Evolutionary conservation across 2,888 invertebrate species (phyloP).

Genomic region (Odontocerum albicorne): DNA sequence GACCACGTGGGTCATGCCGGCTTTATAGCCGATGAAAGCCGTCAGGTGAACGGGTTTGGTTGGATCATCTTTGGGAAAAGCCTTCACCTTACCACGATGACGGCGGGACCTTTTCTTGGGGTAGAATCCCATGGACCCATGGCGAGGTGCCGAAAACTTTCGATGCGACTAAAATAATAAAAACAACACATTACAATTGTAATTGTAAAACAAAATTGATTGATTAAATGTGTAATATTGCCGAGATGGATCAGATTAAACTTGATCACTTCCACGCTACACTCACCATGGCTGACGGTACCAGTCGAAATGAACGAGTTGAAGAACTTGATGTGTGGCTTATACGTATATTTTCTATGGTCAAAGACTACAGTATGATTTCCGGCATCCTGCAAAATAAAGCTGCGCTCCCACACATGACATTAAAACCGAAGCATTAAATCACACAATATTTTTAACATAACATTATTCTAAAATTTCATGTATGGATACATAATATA

Average conservation of each 20-base stretch:
- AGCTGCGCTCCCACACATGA: too few species aligned
- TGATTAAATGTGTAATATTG: neutral
- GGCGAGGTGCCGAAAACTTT: constrained; percentile 99
- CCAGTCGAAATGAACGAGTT: too few species aligned
- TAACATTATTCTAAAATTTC: too few species aligned
- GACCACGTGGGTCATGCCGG: constrained; percentile 99
- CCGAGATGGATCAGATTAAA: too few species aligned
- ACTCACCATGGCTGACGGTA: neutral
- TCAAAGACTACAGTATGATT: too few species aligned
- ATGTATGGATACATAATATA: too few species aligned
- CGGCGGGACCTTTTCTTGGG: constrained; percentile 96
- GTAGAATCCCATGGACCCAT: constrained; percentile 99
- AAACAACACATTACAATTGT: constrained; percentile 1
- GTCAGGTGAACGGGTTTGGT: constrained; percentile 97
- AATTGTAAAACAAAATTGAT: neutral
- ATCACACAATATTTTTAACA: too few species aligned
- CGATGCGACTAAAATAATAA: constrained; percentile 83
- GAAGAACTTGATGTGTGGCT: too few species aligned
- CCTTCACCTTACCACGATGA: constrained; percentile 99
- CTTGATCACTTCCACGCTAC: too few species aligned
- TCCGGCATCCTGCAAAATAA: too few species aligned
- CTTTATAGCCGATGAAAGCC: constrained; percentile 97
- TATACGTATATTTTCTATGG: too few species aligned
- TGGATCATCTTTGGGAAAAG: constrained; percentile 97
- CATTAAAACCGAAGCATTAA: too few species aligned